phyloP scores from a whole-genome alignment of 2,113 vertebrate genomes.

The Sarotherodon lohbergeri region DNA sequence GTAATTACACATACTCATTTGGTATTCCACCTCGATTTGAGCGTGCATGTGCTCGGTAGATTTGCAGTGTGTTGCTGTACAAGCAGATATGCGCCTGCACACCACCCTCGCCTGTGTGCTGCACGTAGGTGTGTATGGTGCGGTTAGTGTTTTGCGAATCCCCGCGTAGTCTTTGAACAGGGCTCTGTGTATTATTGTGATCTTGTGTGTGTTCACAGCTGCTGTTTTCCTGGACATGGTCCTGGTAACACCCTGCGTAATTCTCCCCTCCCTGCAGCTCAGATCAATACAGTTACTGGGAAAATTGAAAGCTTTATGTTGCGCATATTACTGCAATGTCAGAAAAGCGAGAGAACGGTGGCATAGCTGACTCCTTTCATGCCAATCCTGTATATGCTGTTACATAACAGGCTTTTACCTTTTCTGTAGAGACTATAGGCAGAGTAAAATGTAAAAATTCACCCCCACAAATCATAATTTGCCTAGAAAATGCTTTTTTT shows the following conservation, averaged over 20 bases:
- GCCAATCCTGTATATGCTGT: not conserved
- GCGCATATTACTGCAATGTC: not conserved
- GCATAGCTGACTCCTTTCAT: not conserved
- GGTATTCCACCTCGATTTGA: constrained; percentile 2
- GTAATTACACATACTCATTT: constrained; percentile 56
- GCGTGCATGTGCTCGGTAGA: not conserved
- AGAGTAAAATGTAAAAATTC: not conserved
- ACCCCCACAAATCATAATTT: not conserved
- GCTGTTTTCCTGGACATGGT: constrained; percentile 5
- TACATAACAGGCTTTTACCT: constrained; percentile 22
- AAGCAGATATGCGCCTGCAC: not conserved
- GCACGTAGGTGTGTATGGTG: not conserved
- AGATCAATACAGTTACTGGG: constrained; percentile 35
- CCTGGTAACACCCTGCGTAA: not conserved
- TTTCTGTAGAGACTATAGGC: not conserved
- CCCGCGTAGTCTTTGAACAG: not conserved
- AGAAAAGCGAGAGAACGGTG: not conserved
- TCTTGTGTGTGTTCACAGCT: constrained; percentile 32
- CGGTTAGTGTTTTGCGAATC: not conserved
- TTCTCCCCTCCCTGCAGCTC: not conserved
- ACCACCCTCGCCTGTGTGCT: not conserved
- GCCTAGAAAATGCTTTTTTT: not conserved
- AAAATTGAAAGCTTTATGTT: constrained; percentile 21
- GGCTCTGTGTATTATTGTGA: not conserved
- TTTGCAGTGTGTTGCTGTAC: not conserved